Base-by-base conservation (phyloP, 2,797 vertebrate species). In the Tenualosa thibaudeaui region DNA sequence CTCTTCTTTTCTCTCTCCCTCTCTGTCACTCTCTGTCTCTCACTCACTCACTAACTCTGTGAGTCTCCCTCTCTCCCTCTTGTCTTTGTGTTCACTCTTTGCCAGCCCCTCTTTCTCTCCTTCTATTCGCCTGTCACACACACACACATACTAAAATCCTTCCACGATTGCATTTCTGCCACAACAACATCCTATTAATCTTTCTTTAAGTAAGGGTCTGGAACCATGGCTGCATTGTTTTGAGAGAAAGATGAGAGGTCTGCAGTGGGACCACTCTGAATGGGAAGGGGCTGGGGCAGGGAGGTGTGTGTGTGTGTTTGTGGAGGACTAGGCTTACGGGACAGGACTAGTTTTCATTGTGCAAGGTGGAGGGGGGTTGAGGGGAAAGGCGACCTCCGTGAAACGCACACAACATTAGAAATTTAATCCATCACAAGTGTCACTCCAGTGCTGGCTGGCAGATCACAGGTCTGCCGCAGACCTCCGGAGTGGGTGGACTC, bases 121-220 rank as follows among this genome's bases (percentile, higher is more conserved):
- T 75, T 84, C 53, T 56, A 49, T 53, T 81, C 46, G 54, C 90
- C 91, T 94, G 92, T 94, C 93, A 13, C 17, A 93, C 89, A 88
- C 92, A 93, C 93, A 93, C 50, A 51, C 50, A 50, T 7, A 50
- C 50, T 7, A 82, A 8, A 19, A 78, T 0, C 71, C 92, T 91
- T 91, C 88, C 51, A 89, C 89, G 93, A 92, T 93, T 94, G 91
- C 90, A 89, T 90, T 91, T 92, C 90, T 90, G 90, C 91, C 90
- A 89, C 91, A 90, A 91, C 90, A 87, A 91, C 90, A 88, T 94
- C 91, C 92, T 93, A 92, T 95, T 94, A 92, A 94, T 95, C 91
- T 94, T 94, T 46, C 71, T 78, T 94, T 92, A 93, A 93, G 92
- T 92, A 93, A 92, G 91, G 89, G 90, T 89, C 86, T 60, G 68